phyloP scores from a whole-genome alignment of 2,797 vertebrate species.

The Coccyzus lansbergi region DNA sequence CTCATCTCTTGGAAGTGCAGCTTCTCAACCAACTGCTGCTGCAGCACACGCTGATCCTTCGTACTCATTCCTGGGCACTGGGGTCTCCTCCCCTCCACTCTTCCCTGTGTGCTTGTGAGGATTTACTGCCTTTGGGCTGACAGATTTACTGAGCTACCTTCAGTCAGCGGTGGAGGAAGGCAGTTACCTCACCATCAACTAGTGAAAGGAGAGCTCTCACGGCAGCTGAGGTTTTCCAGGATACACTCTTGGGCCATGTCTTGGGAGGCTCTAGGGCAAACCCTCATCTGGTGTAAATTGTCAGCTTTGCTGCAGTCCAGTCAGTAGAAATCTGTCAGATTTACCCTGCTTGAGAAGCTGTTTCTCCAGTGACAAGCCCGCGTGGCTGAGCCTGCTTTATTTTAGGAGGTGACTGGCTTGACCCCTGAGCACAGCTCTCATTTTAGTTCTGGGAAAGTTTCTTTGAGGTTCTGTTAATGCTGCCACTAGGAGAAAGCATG shows the following conservation, averaged over 20 bases:
- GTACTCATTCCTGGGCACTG: rapidly evolving
- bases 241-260: neutral
- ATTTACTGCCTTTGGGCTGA: neutral
- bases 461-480: neutral
- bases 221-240: neutral
- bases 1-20: neutral
- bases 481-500: neutral
- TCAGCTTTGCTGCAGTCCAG: neutral
- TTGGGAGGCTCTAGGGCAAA: neutral
- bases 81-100: neutral
- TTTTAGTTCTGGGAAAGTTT: neutral
- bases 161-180: rapidly evolving
- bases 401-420: neutral
- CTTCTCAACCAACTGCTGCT: rapidly evolving
- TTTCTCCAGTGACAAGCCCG: neutral
- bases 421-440: neutral
- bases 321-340: conserved; percentile 5
- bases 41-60: neutral
- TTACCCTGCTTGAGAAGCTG: neutral
- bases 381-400: neutral
- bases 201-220: neutral
- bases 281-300: neutral
- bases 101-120: rapidly evolving
- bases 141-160: no score
- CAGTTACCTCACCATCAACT: neutral